These are phyloP conservation scores for Zonitis immaculata DNA, from an alignment of 2,888 invertebrate species.

Conservation along the genomic window DNA sequence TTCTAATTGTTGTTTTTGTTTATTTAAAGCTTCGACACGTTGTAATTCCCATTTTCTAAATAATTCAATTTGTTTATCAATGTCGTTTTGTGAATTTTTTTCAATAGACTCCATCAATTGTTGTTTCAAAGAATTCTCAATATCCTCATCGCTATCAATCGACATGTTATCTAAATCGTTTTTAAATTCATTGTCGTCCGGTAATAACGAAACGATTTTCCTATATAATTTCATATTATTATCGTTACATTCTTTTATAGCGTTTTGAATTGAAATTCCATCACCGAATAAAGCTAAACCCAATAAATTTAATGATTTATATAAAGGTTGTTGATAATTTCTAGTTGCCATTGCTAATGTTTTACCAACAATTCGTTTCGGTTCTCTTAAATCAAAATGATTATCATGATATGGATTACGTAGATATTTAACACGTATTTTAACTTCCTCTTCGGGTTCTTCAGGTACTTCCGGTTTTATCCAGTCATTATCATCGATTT, in stretches of 20 bases:
- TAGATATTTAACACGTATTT: slow-evolving; percentile 66
- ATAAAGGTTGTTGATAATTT: slow-evolving; percentile 50
- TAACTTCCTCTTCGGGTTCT: slow-evolving; percentile 49
- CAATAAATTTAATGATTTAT: slow-evolving; percentile 48
- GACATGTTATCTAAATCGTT: slow-evolving; percentile 26
- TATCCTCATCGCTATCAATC: slow-evolving; percentile 27
- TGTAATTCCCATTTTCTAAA: slow-evolving; percentile 58
- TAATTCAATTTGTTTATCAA: slow-evolving; percentile 54
- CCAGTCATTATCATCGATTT: slow-evolving; percentile 53
- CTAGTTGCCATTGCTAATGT: slow-evolving; percentile 62
- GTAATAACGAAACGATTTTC: slow-evolving; percentile 45
- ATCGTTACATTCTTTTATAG: slow-evolving; percentile 39
- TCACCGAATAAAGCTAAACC: slow-evolving; percentile 44
- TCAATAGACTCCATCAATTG: slow-evolving; percentile 50
- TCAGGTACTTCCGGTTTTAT: slow-evolving; percentile 39
- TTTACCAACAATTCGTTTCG: slow-evolving; percentile 73
- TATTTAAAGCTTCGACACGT: slow-evolving; percentile 56
- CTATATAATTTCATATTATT: slow-evolving; percentile 40
- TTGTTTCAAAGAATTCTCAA: slow-evolving; percentile 49
- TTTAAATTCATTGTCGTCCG: slow-evolving; percentile 37
- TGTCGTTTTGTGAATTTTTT: slow-evolving; percentile 55
- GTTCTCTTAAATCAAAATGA: slow-evolving; percentile 79
- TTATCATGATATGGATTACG: slow-evolving; percentile 82
- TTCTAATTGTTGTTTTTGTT: slow-evolving; percentile 56
- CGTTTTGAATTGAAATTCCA: slow-evolving; percentile 36